Evolutionary conservation across 2,797 vertebrate species (phyloP).

Genomic region (Rachycentron canadum): DNA sequence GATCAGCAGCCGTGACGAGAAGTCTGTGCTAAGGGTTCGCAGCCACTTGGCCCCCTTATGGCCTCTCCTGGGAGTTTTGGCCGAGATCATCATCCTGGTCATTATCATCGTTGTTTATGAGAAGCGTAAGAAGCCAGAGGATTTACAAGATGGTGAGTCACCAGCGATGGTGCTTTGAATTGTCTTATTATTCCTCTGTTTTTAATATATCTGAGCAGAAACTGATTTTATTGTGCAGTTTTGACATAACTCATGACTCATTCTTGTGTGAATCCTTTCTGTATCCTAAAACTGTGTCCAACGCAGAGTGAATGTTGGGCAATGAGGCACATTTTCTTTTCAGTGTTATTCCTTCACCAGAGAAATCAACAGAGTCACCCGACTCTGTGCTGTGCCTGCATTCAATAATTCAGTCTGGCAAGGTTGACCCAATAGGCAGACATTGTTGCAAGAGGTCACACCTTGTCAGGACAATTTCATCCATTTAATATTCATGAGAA

Average conservation of each 20-base stretch:
- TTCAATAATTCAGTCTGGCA: constrained; percentile 80
- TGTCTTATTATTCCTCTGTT: constrained; percentile 21
- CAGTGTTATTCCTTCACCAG: constrained; percentile 18
- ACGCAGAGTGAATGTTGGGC: not conserved
- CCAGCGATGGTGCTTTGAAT: not conserved
- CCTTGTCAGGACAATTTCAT: constrained; percentile 74
- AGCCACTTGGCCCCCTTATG: constrained; percentile 96
- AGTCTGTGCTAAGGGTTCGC: constrained; percentile 93
- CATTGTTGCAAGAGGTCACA: constrained; percentile 67
- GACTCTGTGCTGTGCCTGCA: constrained; percentile 53
- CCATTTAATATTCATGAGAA: constrained; percentile 81
- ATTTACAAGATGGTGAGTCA: constrained; percentile 95
- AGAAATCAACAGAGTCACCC: constrained; percentile 48
- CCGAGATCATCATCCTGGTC: constrained; percentile 95
- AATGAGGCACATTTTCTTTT: not conserved
- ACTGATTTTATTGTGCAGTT: not conserved
- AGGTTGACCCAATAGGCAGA: constrained; percentile 60
- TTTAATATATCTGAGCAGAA: constrained; percentile 12
- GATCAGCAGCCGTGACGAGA: constrained; percentile 82
- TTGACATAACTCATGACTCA: not conserved
- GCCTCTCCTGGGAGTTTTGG: constrained; percentile 97
- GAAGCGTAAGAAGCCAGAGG: constrained; percentile 99
- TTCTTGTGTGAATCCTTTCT: not conserved
- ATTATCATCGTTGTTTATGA: constrained; percentile 98
- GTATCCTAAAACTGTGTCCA: not conserved